A percentile compares a stretch with the other conserved stretches of the same genome.
Evolutionary conservation across 2,888 invertebrate genomes (phyloP).

Genomic region (Tenthredo notha): DNA sequence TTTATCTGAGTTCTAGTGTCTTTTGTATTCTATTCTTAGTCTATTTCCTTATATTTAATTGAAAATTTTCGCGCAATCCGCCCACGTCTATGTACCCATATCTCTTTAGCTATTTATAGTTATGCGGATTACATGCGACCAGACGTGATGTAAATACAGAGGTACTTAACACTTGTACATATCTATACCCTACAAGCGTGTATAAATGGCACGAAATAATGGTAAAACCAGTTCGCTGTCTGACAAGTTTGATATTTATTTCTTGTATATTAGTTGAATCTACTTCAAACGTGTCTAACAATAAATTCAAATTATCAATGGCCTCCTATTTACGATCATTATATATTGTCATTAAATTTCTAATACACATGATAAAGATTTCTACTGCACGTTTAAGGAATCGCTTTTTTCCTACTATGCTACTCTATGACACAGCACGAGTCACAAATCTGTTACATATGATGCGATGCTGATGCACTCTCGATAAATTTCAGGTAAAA

Average conservation of each 20-base stretch:
- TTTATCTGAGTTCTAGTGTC: too few species aligned
- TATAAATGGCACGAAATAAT: constrained; percentile 7
- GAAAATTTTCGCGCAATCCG: not conserved
- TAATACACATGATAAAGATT: too few species aligned
- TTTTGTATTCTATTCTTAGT: too few species aligned
- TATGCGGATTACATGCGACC: constrained; percentile 20
- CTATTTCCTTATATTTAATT: not conserved
- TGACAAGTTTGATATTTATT: not conserved
- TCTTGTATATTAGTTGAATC: not conserved
- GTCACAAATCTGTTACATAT: not conserved
- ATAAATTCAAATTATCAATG: not conserved
- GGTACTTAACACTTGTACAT: constrained; percentile 16
- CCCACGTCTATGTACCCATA: constrained; percentile 30
- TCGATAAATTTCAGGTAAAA: not conserved
- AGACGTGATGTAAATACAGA: constrained; percentile 31
- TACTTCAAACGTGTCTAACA: not conserved
- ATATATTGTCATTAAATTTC: too few species aligned
- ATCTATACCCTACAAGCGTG: constrained; percentile 1
- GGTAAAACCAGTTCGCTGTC: not conserved
- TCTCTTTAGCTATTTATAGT: constrained; percentile 28
- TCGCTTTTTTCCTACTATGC: not conserved
- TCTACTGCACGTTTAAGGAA: not conserved
- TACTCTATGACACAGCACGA: not conserved
- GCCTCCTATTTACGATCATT: not conserved
- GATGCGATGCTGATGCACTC: too few species aligned